Conservation (phyloP, 2,888 invertebrate genomes). For the Drosophila anomelani region DNA sequence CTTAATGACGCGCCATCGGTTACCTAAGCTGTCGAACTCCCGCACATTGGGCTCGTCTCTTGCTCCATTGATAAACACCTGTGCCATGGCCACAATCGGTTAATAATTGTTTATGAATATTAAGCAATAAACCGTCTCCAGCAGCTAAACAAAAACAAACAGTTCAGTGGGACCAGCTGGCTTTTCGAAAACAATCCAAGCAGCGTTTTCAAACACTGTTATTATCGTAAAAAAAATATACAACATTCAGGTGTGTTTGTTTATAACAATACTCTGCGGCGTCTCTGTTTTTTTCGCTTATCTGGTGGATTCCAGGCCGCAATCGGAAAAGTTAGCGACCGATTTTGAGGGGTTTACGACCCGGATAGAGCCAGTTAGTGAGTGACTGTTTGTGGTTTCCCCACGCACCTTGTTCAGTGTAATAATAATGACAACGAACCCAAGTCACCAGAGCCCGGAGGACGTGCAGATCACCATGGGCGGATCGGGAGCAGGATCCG, state of each 20-base stretch:
- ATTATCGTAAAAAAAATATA: not conserved
- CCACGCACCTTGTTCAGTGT: conserved; percentile 26
- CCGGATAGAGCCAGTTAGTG: conserved; percentile 36
- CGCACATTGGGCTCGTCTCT: conserved; percentile 73
- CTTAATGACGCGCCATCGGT: not conserved
- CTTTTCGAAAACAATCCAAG: not conserved
- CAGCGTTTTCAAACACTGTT: conserved; percentile 36
- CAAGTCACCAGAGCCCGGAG: conserved; percentile 29
- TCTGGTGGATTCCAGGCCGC: conserved; percentile 32
- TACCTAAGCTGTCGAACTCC: conserved; percentile 76
- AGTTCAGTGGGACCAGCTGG: conserved; percentile 5
- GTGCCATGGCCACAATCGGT: conserved; percentile 56
- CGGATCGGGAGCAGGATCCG: conserved; percentile 33
- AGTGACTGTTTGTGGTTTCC: conserved; percentile 50
- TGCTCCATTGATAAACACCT: conserved; percentile 77
- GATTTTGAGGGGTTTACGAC: conserved; percentile 33
- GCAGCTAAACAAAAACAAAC: conserved; percentile 27
- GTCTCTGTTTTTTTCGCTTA: conserved; percentile 55
- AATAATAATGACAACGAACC: conserved; percentile 55
- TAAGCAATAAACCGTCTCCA: conserved; percentile 8
- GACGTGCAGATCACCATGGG: conserved; percentile 36
- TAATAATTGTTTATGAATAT: conserved; percentile 20
- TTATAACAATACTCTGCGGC: conserved; percentile 12
- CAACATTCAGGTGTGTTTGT: conserved; percentile 22
- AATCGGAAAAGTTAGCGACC: conserved; percentile 50